A percentile compares a stretch with the other conserved stretches of the same genome.
Conservation (phyloP, 2,113 vertebrate species). For the Eulemur macaco region DNA sequence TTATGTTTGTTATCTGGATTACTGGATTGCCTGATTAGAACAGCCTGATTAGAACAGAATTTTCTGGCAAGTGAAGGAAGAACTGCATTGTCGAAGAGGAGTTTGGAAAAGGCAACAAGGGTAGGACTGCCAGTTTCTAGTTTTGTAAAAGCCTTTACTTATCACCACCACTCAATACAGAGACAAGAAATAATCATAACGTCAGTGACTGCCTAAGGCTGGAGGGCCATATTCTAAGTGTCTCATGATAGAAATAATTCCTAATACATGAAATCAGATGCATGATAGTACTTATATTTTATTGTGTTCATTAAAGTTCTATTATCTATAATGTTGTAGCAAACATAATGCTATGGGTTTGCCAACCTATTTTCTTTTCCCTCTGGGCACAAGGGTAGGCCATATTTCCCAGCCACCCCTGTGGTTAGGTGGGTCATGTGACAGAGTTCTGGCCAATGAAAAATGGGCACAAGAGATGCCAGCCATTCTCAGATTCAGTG, state of each 20-base stretch:
- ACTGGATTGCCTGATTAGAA: neutral
- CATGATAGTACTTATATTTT: neutral
- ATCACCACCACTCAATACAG: neutral
- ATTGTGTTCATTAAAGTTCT: neutral
- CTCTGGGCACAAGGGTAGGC: neutral
- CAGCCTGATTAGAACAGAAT: neutral
- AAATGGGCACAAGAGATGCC: neutral
- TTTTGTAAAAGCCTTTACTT: slow-evolving; percentile 3
- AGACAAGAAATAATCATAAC: neutral
- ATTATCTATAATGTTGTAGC: neutral
- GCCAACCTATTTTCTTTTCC: neutral
- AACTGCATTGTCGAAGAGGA: neutral
- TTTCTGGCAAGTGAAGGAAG: neutral
- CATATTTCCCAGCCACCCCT: neutral
- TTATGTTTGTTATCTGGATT: neutral
- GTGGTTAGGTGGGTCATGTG: neutral
- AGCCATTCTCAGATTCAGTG: neutral
- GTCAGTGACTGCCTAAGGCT: neutral
- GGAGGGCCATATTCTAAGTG: neutral
- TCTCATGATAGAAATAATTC: slow-evolving; percentile 18
- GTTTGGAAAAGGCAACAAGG: neutral
- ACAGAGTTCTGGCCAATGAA: neutral
- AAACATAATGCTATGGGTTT: neutral
- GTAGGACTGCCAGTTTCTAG: neutral
- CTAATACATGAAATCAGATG: neutral